These are phyloP conservation scores for Sorex araneus DNA, from an alignment of 2,113 vertebrate genomes.

Conservation along the genomic window DNA sequence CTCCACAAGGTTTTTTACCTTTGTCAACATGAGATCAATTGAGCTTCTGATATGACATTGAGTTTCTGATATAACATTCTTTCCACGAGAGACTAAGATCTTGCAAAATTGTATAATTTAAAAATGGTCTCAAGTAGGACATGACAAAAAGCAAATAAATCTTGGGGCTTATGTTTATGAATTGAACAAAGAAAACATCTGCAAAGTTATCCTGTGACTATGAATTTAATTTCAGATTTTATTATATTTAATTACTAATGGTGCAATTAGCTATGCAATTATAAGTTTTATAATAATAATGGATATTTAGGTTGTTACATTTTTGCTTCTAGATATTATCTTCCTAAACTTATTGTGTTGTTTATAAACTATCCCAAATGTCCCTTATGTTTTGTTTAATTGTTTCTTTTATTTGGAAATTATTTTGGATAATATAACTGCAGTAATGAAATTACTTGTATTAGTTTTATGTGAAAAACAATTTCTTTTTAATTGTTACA, in stretches of 20 bases:
- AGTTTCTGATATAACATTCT: background rate
- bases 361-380: background rate
- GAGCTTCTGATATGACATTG: background rate
- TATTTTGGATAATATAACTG: background rate
- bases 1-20: background rate
- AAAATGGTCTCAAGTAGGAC: background rate
- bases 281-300: background rate
- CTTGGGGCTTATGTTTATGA: background rate
- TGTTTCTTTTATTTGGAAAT: slow-evolving; percentile 5
- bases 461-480: too few species aligned
- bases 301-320: background rate
- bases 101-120: background rate
- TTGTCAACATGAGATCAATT: too few species aligned
- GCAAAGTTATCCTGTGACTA: background rate
- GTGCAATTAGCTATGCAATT: background rate
- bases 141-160: background rate
- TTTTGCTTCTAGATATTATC: background rate
- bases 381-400: background rate
- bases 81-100: background rate
- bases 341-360: background rate
- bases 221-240: background rate
- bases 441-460: background rate
- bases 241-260: background rate
- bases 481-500: too few species aligned
- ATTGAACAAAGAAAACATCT: background rate